phyloP scores from a whole-genome alignment of 2,888 invertebrate genomes.

The Ectropis crepuscularia region DNA sequence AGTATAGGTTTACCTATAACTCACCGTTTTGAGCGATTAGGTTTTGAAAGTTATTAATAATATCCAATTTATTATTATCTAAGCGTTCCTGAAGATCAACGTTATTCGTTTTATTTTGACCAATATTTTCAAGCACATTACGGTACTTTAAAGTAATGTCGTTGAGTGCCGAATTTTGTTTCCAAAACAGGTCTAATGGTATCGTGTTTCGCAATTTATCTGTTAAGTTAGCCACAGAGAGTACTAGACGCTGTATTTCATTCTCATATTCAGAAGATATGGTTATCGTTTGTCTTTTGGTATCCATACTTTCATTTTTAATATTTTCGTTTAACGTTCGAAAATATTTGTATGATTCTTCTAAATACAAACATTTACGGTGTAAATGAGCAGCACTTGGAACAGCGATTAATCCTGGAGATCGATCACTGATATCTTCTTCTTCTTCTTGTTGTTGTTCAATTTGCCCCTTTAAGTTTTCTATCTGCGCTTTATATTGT shows the following conservation, averaged over 20 bases:
- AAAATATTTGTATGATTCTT: constrained; percentile 72
- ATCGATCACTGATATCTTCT: constrained; percentile 68
- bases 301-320: constrained; percentile 77
- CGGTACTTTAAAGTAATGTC: constrained; percentile 82
- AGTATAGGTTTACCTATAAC: background rate
- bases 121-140: constrained; percentile 60
- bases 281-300: constrained; percentile 74
- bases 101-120: constrained; percentile 50
- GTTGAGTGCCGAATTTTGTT: constrained; percentile 80
- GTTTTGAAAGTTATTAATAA: constrained; percentile 74
- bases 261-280: constrained; percentile 69
- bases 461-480: constrained; percentile 65
- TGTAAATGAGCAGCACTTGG: constrained; percentile 57
- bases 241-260: constrained; percentile 71
- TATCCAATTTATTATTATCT: constrained; percentile 60
- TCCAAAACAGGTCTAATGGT: constrained; percentile 76
- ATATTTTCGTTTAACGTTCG: constrained; percentile 81
- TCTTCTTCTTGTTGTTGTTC: constrained; percentile 55
- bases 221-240: constrained; percentile 65
- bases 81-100: constrained; percentile 50
- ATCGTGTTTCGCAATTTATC: constrained; percentile 80
- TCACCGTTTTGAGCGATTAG: constrained; percentile 42
- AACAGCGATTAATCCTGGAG: constrained; percentile 65
- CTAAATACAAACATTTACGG: constrained; percentile 75
- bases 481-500: constrained; percentile 73